These are phyloP conservation scores for Limanda limanda DNA, from an alignment of 2,113 vertebrate species.

Conservation along the genomic window DNA sequence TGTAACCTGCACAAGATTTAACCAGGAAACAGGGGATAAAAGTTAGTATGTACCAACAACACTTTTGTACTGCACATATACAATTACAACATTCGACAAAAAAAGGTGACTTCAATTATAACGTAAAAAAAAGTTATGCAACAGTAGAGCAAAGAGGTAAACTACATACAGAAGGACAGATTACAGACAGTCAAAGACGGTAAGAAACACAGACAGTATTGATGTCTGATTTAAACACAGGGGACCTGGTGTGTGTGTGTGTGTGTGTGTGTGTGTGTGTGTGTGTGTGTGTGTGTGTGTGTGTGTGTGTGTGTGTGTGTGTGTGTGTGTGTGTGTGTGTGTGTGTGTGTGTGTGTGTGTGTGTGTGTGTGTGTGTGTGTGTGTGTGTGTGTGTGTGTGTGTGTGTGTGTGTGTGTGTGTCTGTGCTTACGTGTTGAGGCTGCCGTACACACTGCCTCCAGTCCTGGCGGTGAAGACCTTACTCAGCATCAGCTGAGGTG, in stretches of 20 bases:
- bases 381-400: not conserved
- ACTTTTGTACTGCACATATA: not conserved
- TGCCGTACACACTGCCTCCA: constrained; percentile 95
- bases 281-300: constrained; percentile 1
- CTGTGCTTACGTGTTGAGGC: constrained; percentile 95
- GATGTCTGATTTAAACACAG: too few species aligned
- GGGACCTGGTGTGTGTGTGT: not conserved
- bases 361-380: not conserved
- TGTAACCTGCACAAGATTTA: constrained; percentile 84
- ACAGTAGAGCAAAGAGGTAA: too few species aligned
- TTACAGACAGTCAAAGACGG: not conserved
- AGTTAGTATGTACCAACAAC: not conserved
- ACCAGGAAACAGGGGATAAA: not conserved
- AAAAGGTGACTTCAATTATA: not conserved
- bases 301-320: constrained; percentile 18
- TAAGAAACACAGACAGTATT: not conserved
- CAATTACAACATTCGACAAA: not conserved
- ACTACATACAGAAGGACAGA: not conserved
- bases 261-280: not conserved
- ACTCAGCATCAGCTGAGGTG: constrained; percentile 98
- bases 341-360: constrained; percentile 6
- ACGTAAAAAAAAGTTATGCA: not conserved
- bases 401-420: constrained; percentile 1
- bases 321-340: not conserved
- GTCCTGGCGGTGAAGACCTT: constrained; percentile 98